Conservation (phyloP, 2,888 invertebrate genomes). For the Girardia tigrina region DNA sequence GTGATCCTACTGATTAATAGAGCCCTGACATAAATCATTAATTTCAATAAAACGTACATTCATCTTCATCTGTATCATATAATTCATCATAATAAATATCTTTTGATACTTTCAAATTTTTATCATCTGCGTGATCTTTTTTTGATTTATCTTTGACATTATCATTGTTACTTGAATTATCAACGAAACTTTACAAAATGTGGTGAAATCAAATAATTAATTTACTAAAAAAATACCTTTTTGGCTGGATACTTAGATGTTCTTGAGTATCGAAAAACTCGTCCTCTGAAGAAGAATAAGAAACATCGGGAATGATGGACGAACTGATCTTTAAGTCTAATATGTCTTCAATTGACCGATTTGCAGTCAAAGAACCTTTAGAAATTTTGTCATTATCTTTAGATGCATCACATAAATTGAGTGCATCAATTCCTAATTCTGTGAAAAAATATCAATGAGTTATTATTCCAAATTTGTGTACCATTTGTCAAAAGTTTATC, state of each 20-base stretch:
- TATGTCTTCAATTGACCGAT: too few relatives aligned
- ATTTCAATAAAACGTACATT: constrained; percentile 12
- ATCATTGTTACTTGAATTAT: neutral
- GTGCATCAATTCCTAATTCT: too few relatives aligned
- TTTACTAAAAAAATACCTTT: neutral
- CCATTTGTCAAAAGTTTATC: constrained; percentile 20
- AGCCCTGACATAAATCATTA: neutral
- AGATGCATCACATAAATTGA: too few relatives aligned
- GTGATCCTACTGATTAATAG: constrained; percentile 59
- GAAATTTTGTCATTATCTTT: too few relatives aligned
- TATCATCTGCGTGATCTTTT: neutral
- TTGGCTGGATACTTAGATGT: neutral
- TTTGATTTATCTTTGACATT: neutral
- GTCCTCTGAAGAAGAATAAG: constrained; percentile 15
- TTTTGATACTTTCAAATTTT: neutral
- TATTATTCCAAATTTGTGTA: too few relatives aligned
- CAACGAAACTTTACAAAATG: neutral
- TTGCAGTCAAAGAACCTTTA: too few relatives aligned
- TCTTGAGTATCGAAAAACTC: constrained; percentile 25
- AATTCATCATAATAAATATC: constrained; percentile 27
- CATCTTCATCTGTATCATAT: neutral
- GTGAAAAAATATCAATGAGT: too few relatives aligned
- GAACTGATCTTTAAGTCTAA: neutral
- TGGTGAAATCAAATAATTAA: neutral
- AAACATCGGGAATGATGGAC: neutral